These are phyloP conservation scores for Gisinianus flammeolus DNA, from an alignment of 2,888 invertebrate genomes.

Conservation along the genomic window DNA sequence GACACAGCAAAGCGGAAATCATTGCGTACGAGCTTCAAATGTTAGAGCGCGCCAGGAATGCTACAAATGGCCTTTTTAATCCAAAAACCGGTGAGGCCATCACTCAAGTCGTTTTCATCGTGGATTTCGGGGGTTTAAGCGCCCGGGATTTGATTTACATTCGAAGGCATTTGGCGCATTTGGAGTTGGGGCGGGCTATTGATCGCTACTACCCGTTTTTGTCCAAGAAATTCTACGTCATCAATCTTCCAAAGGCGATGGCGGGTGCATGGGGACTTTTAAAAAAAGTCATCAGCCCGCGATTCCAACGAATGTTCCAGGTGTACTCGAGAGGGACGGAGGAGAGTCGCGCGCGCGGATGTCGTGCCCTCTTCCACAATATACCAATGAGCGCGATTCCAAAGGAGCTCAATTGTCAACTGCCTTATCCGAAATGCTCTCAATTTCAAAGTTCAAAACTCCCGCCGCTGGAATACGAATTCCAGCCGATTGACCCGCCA, in stretches of 20 bases:
- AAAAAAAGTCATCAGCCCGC: neutral
- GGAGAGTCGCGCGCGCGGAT: neutral
- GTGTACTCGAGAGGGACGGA: neutral
- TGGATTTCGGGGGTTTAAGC: neutral
- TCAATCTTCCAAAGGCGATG: neutral
- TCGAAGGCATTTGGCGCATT: neutral
- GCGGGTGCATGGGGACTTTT: neutral
- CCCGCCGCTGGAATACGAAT: too few relatives aligned
- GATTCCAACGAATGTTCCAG: neutral
- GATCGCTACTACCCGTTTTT: neutral
- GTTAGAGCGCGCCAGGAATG: neutral
- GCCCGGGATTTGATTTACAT: neutral
- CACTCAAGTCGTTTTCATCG: neutral
- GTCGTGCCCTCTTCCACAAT: neutral
- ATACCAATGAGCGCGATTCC: neutral
- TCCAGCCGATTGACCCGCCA: too few relatives aligned
- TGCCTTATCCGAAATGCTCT: too few relatives aligned
- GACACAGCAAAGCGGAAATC: neutral
- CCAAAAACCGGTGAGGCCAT: neutral
- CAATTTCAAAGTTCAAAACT: too few relatives aligned
- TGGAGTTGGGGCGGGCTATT: neutral
- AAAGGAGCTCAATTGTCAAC: neutral
- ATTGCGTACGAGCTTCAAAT: neutral
- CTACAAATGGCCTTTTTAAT: neutral
- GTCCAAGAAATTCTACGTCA: neutral